A percentile compares a stretch with the other conserved stretches of the same genome.
Conservation (phyloP, 30 jellyfish, hydroid and myxozoan species). For the Pelagia noctiluca region DNA sequence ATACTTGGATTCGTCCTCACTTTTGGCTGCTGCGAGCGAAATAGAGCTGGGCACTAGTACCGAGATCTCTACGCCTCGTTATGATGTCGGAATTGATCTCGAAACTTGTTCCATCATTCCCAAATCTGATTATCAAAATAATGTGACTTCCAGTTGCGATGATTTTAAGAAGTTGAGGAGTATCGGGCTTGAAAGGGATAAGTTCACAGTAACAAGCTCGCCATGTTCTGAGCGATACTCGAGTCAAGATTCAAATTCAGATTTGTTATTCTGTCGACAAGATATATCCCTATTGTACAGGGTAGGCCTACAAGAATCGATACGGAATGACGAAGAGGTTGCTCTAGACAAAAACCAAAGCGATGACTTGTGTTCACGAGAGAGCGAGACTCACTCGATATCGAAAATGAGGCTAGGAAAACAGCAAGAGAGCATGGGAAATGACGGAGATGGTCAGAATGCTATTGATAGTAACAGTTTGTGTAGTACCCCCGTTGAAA, state of each 20-base stretch:
- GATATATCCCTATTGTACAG: slow-evolving; percentile 12
- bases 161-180: neutral
- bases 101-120: slow-evolving; percentile 35
- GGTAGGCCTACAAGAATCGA: slow-evolving; percentile 28
- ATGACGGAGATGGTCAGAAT: no score
- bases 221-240: no score
- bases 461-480: no score
- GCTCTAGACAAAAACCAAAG: neutral
- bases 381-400: no score
- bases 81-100: slow-evolving; percentile 47
- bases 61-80: slow-evolving; percentile 48
- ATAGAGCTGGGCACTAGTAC: slow-evolving; percentile 63
- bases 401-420: no score
- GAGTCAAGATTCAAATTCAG: no score
- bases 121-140: neutral
- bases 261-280: slow-evolving; percentile 1
- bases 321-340: neutral
- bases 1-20: slow-evolving; percentile 49
- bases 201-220: no score
- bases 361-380: no score
- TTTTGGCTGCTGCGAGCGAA: slow-evolving; percentile 51
- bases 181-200: neutral
- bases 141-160: neutral
- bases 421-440: no score
- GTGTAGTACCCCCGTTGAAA: slow-evolving; percentile 10